Percentiles rank a stretch among this genome's conserved stretches.
phyloP scores from a whole-genome alignment of 2,797 vertebrate genomes.

The Brachyrhaphis roseni region DNA sequence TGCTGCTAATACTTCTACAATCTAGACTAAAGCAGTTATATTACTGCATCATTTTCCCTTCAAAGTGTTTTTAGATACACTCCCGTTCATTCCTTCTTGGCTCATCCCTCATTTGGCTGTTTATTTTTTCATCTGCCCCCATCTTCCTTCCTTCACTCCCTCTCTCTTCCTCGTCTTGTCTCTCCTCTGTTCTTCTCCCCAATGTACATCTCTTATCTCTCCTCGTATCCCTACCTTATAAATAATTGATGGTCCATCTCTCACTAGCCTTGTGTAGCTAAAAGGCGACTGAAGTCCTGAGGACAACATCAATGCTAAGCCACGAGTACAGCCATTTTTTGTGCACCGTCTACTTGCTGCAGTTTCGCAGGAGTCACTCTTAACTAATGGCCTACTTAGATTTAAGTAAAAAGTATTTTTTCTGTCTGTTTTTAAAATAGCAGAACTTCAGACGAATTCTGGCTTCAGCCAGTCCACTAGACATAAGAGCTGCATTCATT shows the following conservation, averaged over 20 bases:
- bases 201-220: slow-evolving; percentile 51
- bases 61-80: slow-evolving; percentile 35
- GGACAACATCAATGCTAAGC: slow-evolving; percentile 71
- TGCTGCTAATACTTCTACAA: slow-evolving; percentile 14
- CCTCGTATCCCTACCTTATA: slow-evolving; percentile 58
- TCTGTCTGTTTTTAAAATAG: slow-evolving; percentile 19
- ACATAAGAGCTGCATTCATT: slow-evolving; percentile 4
- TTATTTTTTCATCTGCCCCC: slow-evolving; percentile 23
- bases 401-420: slow-evolving; percentile 22
- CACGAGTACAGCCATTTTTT: slow-evolving; percentile 46
- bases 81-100: slow-evolving; percentile 19
- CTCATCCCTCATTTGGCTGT: slow-evolving; percentile 22
- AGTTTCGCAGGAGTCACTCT: slow-evolving; percentile 44
- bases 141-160: slow-evolving; percentile 9
- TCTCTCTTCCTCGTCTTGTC: slow-evolving; percentile 22
- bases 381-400: slow-evolving; percentile 64
- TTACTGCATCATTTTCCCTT: slow-evolving; percentile 32
- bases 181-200: slow-evolving; percentile 31
- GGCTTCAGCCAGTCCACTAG: slow-evolving; percentile 29
- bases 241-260: slow-evolving; percentile 75
- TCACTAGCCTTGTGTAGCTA: slow-evolving; percentile 68
- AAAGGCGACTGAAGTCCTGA: slow-evolving; percentile 65
- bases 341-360: slow-evolving; percentile 29
- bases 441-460: slow-evolving; percentile 24
- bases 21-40: slow-evolving; percentile 23